Base-by-base conservation (phyloP, 2,797 vertebrate species). In the Pseudotriccus pelzelni region DNA sequence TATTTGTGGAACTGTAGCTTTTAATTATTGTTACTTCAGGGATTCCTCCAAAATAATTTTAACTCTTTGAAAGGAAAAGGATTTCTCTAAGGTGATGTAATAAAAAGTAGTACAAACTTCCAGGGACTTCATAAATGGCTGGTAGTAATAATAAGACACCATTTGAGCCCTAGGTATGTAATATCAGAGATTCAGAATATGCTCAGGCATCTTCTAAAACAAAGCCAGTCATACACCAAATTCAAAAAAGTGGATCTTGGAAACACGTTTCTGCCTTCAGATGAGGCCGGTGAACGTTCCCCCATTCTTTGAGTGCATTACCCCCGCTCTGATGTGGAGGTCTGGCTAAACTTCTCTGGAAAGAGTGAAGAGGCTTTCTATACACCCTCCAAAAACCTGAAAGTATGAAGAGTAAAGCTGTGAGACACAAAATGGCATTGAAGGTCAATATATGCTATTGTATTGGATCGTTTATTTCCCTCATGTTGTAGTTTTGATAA, bases 351-450 rank as follows among this genome's bases (percentile, higher is more conserved):
- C 9, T 17, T 9, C 25, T 73, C 28, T 30, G 5, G 36, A 58
- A 81, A 62, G 21, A 43, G 12, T 8, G 28, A 87, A 53, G 14
- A 56, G 21, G 5, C 44, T 62, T 84, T 67, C 15, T 60, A 3
- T 44, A 79, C 62, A 46, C 16, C 10, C 24, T 79, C 36, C 53
- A 53, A 49, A 84, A 63, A 39, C 14, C 24, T 44, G 11, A 44
- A 92, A 78, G 47, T 32, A 25, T 2, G 37, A 90, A 73, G 11
- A 0, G 0, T 7, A 17, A 53, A 49, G 7, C n/a, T 7, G 0
- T 47, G 37, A 85, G 32, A 16, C 30, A 59, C 24, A 30, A n/a
- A 92, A 76, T 27, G 7, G 3, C 10, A 12, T 8, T 55, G 62
- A 49, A 76, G 36, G 14, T 14, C 27, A 30, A 2, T 41, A 4